A percentile compares a stretch with the other conserved stretches of the same genome.
Evolutionary conservation across 2,888 invertebrate species (phyloP).

Genomic region (Zeuzera pyrina): DNA sequence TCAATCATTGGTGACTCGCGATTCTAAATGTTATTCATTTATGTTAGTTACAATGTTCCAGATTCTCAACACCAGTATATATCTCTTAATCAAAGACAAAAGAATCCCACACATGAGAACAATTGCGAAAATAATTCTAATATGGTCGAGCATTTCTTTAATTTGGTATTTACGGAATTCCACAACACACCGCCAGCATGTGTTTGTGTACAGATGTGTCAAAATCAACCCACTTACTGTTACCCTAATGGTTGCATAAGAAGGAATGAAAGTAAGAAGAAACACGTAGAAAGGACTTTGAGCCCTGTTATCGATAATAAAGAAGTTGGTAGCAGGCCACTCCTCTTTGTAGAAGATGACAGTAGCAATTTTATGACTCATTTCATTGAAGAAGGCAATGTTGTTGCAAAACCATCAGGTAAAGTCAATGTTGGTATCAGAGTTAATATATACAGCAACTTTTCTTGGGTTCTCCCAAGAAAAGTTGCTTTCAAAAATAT

Average conservation of each 20-base stretch:
- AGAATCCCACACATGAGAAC: too few relatives aligned
- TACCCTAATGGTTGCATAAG: constrained; percentile 54
- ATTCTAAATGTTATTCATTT: too few relatives aligned
- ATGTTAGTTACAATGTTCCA: too few relatives aligned
- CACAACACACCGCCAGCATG: constrained; percentile 42
- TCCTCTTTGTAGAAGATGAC: constrained; percentile 31
- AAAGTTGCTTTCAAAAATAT: too few relatives aligned
- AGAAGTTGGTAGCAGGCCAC: neutral
- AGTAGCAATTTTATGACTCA: constrained; percentile 28
- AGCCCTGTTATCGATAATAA: too few relatives aligned
- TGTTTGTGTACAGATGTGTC: constrained; percentile 54
- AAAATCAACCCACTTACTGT: constrained; percentile 46
- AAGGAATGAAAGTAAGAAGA: constrained; percentile 20
- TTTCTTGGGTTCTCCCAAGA: too few relatives aligned
- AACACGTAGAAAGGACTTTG: neutral
- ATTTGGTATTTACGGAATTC: constrained; percentile 49
- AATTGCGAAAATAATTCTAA: constrained; percentile 30
- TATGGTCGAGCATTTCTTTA: constrained; percentile 50
- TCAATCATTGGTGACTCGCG: too few relatives aligned
- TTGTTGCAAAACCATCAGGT: constrained; percentile 19
- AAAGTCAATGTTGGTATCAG: constrained; percentile 7
- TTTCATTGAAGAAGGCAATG: constrained; percentile 22
- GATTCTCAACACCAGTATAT: too few relatives aligned
- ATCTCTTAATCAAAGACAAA: too few relatives aligned
- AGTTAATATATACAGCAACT: neutral